phyloP scores from a whole-genome alignment of 2,888 invertebrate species.

The Oligia strigilis region DNA sequence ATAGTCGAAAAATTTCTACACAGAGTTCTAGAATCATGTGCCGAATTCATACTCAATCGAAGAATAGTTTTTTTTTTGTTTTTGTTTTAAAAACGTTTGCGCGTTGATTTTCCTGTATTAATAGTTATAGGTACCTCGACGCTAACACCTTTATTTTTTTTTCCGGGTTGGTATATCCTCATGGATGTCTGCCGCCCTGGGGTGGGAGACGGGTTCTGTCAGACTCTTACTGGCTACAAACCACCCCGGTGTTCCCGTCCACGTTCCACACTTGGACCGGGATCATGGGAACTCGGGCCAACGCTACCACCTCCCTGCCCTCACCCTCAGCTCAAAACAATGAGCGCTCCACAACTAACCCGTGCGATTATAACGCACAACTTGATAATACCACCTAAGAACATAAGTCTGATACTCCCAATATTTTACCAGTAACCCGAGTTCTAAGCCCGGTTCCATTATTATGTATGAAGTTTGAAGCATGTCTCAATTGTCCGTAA shows the following conservation, averaged over 20 bases:
- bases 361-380: constrained; percentile 64
- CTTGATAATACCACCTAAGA: constrained; percentile 67
- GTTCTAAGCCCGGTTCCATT: constrained; percentile 72
- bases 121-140: neutral
- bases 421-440: constrained; percentile 72
- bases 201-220: too few species aligned
- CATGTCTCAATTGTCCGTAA: constrained; percentile 74
- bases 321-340: constrained; percentile 43
- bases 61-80: too few species aligned
- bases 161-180: too few species aligned
- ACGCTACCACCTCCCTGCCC: neutral
- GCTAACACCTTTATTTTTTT: neutral
- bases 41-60: neutral
- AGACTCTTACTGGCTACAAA: too few species aligned
- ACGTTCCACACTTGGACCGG: too few species aligned
- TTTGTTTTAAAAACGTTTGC: neutral
- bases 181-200: too few species aligned
- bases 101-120: neutral
- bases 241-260: too few species aligned
- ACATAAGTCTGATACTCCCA: constrained; percentile 68
- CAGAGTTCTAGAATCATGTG: neutral
- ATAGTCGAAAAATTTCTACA: neutral
- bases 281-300: too few species aligned
- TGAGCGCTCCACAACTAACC: constrained; percentile 63
- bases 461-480: constrained; percentile 73